Evolutionary conservation across 1,140 invertebrate genomes (phyloP), one percentile per base, ranked within the genome.

Genomic region (Hylyphantes graminicola): DNA sequence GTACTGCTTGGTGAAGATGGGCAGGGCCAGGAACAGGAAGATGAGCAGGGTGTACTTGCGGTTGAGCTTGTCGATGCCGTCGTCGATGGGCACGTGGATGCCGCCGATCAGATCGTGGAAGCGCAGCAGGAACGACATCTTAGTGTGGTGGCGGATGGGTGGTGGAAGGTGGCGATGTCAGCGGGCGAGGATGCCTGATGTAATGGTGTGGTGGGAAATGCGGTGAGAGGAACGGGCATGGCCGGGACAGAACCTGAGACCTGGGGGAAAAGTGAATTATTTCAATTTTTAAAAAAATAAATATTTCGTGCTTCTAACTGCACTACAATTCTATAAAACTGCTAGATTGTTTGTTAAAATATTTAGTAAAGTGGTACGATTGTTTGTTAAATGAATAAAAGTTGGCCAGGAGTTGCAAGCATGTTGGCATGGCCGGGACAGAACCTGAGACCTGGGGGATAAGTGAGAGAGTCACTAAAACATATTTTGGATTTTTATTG

Each of bases 1-100:
- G 87, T 92, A 92, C 87, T 92, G 92, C 80, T 91, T 90, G 53
- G 91, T 92, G 72, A 91, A 91, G 51, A 92, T 90, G 9, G 92
- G 90, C 57, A 92, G 88, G 7, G 91, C 91, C 84, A 92, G 90
- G 72, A 92, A 90, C 51, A 92, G 90, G 65, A 92, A 88, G 50
- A 92, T 89, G 48, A 91, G 88, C 51, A 91, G 90, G 9, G 92
- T 92, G 87, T 91, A 92, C 85, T 91, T 90, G 84, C 92, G 89
- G 87, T 92, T 92, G 51, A 92, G 87, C 86, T 92, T 90, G 88
- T 92, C 92, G 13, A 92, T 89, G 21, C 91, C 89, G 85, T 92
- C 91, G 87, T 92, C 92, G 85, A 92, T 92, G 73, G 91, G 91
- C 15, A 89, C 89, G 79, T 90, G 90, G 65, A 90, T 89, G 57